Conservation (phyloP, 2,797 vertebrate species). For the Myiotriccus ornatus region DNA sequence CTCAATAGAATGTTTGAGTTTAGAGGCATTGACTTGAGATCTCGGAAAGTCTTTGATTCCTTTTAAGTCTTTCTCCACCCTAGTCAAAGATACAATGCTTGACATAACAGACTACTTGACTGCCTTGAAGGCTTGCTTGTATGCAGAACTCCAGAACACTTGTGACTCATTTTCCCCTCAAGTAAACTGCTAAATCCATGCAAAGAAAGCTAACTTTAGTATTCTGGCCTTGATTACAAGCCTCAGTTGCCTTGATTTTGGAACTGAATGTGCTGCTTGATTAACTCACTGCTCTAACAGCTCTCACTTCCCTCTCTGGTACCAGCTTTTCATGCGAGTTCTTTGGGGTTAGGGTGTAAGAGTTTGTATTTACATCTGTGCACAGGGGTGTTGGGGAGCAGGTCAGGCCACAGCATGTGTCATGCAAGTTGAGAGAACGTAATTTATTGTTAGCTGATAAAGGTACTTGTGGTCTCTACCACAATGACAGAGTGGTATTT, state of each 20-base stretch:
- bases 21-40: not conserved
- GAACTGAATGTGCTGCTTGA: constrained; percentile 31
- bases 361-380: not conserved
- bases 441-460: not conserved
- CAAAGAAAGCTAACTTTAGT: constrained; percentile 27
- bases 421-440: not conserved
- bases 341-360: not conserved
- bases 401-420: not conserved
- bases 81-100: not conserved
- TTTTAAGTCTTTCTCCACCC: not conserved
- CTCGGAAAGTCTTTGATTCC: not conserved
- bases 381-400: not conserved
- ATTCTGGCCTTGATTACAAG: not conserved
- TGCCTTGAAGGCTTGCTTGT: constrained; percentile 7
- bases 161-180: constrained; percentile 34
- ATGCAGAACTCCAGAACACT: not conserved
- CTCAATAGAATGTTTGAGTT: not conserved
- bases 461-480: not conserved
- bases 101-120: not conserved
- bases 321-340: not conserved
- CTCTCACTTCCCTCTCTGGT: not conserved
- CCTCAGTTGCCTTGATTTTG: constrained; percentile 4
- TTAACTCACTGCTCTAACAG: constrained; percentile 34
- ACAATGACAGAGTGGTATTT: not conserved
- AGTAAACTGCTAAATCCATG: constrained; percentile 16